These are phyloP conservation scores for Apamea anceps DNA, from an alignment of 2,888 invertebrate species.

Conservation along the genomic window DNA sequence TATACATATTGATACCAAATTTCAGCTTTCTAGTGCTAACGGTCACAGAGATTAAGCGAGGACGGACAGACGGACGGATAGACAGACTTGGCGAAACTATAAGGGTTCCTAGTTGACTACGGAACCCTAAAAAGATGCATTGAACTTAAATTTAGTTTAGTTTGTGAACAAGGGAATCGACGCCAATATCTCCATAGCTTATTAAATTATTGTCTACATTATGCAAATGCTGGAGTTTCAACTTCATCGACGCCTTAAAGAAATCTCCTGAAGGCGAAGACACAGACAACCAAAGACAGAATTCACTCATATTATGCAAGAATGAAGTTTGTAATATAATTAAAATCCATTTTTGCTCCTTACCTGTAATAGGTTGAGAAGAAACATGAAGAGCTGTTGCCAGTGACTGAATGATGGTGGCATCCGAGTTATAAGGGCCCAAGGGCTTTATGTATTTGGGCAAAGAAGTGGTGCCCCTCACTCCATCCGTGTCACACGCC, in stretches of 20 bases:
- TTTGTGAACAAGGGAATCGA: too few species aligned
- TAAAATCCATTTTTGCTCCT: neutral
- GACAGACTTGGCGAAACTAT: too few species aligned
- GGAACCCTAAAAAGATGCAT: too few species aligned
- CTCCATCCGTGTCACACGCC: conserved; percentile 96
- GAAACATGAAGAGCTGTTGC: conserved; percentile 98
- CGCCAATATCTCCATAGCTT: neutral
- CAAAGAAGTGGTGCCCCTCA: conserved; percentile 95
- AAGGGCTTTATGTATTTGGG: conserved; percentile 95
- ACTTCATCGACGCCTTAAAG: neutral
- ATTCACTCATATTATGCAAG: neutral
- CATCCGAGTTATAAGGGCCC: conserved; percentile 96
- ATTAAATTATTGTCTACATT: too few species aligned
- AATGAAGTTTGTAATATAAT: neutral
- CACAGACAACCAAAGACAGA: neutral
- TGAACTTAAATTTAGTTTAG: too few species aligned
- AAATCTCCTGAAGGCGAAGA: neutral
- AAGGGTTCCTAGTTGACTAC: too few species aligned
- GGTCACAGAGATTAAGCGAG: too few species aligned
- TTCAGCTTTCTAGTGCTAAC: too few species aligned
- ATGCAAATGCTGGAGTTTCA: neutral
- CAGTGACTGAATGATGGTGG: conserved; percentile 97
- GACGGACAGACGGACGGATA: too few species aligned
- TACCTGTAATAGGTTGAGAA: conserved; percentile 95
- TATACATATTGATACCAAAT: too few species aligned